These are phyloP conservation scores for Phasianus colchicus DNA, from an alignment of 2,113 vertebrate genomes.

Conservation along the genomic window DNA sequence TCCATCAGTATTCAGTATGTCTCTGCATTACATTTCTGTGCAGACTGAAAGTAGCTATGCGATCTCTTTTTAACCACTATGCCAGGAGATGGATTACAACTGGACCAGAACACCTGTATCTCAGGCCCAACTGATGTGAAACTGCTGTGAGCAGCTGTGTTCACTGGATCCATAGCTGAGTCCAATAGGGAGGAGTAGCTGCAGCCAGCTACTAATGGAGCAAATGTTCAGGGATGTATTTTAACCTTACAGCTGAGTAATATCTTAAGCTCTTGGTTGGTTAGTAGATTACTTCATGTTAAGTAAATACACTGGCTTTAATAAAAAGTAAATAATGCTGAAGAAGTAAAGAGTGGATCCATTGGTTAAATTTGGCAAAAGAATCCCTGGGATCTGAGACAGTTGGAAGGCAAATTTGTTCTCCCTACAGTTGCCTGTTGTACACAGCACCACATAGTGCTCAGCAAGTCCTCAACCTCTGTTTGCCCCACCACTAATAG, in stretches of 20 bases:
- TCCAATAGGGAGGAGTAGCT: neutral
- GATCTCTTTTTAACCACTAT: neutral
- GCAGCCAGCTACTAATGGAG: neutral
- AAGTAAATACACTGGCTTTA: neutral
- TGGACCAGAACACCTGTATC: neutral
- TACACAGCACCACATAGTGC: neutral
- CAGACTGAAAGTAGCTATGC: neutral
- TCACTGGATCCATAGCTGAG: accelerated
- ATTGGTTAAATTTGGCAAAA: neutral
- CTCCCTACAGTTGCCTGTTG: neutral
- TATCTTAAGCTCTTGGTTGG: neutral
- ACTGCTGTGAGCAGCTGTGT: neutral
- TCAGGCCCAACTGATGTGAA: accelerated
- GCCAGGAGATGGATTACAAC: neutral
- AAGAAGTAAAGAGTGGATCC: neutral
- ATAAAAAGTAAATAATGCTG: neutral
- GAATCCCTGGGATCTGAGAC: neutral
- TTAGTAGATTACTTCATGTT: neutral
- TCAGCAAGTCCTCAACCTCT: neutral
- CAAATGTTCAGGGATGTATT: neutral
- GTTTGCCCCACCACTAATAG: neutral
- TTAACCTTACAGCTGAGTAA: neutral
- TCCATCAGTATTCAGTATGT: neutral
- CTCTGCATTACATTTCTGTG: neutral
- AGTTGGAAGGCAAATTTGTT: neutral